Evolutionary conservation across 2,888 invertebrate genomes (phyloP).

Genomic region (Epiblema foenella): DNA sequence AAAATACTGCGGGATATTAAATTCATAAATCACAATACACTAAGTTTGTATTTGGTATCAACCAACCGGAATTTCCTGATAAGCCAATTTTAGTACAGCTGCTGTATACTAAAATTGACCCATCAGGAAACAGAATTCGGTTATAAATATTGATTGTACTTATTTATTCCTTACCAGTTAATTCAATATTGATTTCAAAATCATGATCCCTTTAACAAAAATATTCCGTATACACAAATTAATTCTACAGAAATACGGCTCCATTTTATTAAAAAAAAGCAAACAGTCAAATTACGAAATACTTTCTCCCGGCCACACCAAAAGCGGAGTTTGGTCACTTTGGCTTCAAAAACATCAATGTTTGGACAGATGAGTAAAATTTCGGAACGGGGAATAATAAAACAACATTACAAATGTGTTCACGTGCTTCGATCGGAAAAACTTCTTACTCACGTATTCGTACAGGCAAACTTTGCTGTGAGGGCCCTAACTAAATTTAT

Average conservation of each 20-base stretch:
- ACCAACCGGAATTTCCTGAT: too few relatives aligned
- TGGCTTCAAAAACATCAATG: slow-evolving; percentile 17
- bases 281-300: background rate
- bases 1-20: too few relatives aligned
- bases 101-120: too few relatives aligned
- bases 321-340: background rate
- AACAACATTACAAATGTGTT: slow-evolving; percentile 43
- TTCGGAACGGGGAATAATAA: slow-evolving; percentile 25
- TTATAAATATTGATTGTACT: too few relatives aligned
- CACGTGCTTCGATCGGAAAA: slow-evolving; percentile 47
- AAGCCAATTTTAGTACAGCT: too few relatives aligned
- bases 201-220: background rate
- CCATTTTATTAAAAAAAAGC: background rate
- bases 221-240: too few relatives aligned
- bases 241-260: too few relatives aligned
- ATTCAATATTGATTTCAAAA: background rate
- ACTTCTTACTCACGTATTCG: slow-evolving; percentile 48
- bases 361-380: slow-evolving; percentile 37
- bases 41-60: too few relatives aligned
- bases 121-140: too few relatives aligned
- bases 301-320: background rate
- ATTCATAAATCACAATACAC: too few relatives aligned
- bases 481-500: slow-evolving; percentile 48
- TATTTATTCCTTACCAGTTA: too few relatives aligned
- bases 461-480: slow-evolving; percentile 43